Evolutionary conservation across 2,888 invertebrate species (phyloP), one percentile per base, ranked within the genome.

Genomic region (Drosophila koepferae): DNA sequence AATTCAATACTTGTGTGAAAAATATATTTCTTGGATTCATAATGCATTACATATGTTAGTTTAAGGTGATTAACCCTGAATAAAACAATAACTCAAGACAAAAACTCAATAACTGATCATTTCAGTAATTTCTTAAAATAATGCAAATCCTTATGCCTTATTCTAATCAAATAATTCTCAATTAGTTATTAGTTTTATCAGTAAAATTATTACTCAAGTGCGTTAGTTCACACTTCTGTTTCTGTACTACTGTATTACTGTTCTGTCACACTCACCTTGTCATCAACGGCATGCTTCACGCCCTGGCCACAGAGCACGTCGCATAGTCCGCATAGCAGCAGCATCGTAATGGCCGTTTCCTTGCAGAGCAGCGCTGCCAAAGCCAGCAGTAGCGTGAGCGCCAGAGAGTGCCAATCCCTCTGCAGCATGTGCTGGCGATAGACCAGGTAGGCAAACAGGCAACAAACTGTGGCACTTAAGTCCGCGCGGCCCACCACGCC

Each of bases 401-500:
- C 88, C 95, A 94, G 85, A 94, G 67, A 56, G 20, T 31, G 67
- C 66, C 67, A 67, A 3, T 31, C 49, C 58, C 67, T 49, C 56
- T 49, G 67, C 67, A 43, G 94, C 82, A 97, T 95, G 92, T 98
- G 98, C 74, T 96, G 95, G 7, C 49, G 41, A 58, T 67, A 67
- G 34, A 36, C 20, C 89, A 96, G 95, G 93, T 98, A 99, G 58
- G 98, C 96, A 73, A 97, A 94, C 71, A 99, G 95, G 93, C 98
- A 98, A 93, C 98, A 96, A 88, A 98, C 95, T 92, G 98, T 97
- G 16, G 98, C 97, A 40, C 97, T 96, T 49, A 99, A 94, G 93
- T 99, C 99, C 7, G 99, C 99, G 67, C 99, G 95, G 3, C 99
- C 99, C 16, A 99, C 99, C 56, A 98, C 95, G 34, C 98, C 98